These are phyloP conservation scores for Phaenicophaeus curvirostris DNA, from an alignment of 2,797 vertebrate genomes.

Conservation along the genomic window DNA sequence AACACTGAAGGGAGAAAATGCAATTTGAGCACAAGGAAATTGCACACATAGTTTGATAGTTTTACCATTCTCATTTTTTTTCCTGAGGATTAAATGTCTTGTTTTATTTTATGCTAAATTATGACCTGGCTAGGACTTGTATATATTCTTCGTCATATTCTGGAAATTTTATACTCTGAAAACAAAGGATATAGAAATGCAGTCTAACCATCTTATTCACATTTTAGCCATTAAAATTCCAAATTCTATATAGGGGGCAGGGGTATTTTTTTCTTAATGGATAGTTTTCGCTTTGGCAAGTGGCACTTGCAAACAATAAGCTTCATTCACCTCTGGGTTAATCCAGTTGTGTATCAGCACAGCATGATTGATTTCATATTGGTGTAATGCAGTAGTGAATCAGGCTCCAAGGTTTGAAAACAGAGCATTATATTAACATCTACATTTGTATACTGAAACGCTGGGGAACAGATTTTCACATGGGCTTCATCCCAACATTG, in stretches of 20 bases:
- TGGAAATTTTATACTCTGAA: slow-evolving; percentile 67
- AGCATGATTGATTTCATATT: background rate
- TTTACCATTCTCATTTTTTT: slow-evolving; percentile 72
- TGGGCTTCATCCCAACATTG: background rate
- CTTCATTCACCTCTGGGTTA: slow-evolving; percentile 31
- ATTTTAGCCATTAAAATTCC: slow-evolving; percentile 61
- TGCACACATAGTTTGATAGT: slow-evolving; percentile 79
- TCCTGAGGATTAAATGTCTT: slow-evolving; percentile 78
- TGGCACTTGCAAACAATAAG: slow-evolving; percentile 57
- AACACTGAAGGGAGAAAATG: slow-evolving; percentile 81
- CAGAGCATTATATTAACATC: slow-evolving; percentile 27
- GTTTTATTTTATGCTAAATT: slow-evolving; percentile 83
- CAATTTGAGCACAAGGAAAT: slow-evolving; percentile 83
- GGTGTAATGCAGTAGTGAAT: slow-evolving; percentile 41
- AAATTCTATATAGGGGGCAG: slow-evolving; percentile 10
- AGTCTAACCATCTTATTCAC: slow-evolving; percentile 27
- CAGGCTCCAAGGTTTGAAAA: slow-evolving; percentile 31
- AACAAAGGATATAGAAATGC: slow-evolving; percentile 36
- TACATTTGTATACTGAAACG: slow-evolving; percentile 30
- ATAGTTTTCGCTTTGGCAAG: slow-evolving; percentile 65
- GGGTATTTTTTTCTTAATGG: slow-evolving; percentile 31
- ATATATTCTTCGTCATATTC: slow-evolving; percentile 67
- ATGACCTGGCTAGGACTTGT: slow-evolving; percentile 69
- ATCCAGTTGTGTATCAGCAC: slow-evolving; percentile 30
- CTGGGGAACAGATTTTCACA: slow-evolving; percentile 29